Percentiles rank a stretch among this genome's conserved stretches.
Evolutionary conservation across 2,113 vertebrate genomes (phyloP).

Genomic region (Hylia prasina): DNA sequence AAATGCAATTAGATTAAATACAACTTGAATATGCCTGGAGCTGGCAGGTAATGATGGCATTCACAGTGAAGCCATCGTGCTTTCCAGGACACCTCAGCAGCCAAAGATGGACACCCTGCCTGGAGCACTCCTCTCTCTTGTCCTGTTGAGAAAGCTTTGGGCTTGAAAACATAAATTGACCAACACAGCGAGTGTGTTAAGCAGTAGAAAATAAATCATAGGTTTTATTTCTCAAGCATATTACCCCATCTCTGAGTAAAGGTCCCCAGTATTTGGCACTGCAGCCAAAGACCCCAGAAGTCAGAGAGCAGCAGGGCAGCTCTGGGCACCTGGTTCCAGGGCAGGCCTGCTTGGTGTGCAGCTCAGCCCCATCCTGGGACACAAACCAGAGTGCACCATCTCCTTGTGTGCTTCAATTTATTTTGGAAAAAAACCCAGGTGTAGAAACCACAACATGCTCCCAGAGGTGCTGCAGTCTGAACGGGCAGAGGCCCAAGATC

Average conservation of each 20-base stretch:
- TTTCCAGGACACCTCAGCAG: background rate
- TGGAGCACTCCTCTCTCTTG: background rate
- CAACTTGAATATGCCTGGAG: background rate
- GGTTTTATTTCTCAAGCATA: background rate
- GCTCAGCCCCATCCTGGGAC: background rate
- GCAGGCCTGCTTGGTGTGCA: background rate
- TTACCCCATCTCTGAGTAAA: background rate
- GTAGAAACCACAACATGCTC: background rate
- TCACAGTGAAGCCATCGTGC: background rate
- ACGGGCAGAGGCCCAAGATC: background rate
- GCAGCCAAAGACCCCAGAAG: background rate
- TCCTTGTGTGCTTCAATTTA: background rate
- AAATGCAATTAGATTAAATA: background rate
- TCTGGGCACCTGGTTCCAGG: too few species aligned
- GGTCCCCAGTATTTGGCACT: background rate
- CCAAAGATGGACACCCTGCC: background rate
- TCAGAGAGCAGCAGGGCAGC: background rate
- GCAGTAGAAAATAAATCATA: background rate
- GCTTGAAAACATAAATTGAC: background rate
- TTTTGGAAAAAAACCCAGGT: background rate
- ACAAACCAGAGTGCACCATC: background rate
- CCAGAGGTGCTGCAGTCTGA: background rate
- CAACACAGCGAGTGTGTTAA: fast-evolving
- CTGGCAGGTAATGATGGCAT: fast-evolving
- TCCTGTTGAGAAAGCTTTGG: background rate